phyloP scores from a whole-genome alignment of 2,797 vertebrate species.

The Epinephelus awoara region DNA sequence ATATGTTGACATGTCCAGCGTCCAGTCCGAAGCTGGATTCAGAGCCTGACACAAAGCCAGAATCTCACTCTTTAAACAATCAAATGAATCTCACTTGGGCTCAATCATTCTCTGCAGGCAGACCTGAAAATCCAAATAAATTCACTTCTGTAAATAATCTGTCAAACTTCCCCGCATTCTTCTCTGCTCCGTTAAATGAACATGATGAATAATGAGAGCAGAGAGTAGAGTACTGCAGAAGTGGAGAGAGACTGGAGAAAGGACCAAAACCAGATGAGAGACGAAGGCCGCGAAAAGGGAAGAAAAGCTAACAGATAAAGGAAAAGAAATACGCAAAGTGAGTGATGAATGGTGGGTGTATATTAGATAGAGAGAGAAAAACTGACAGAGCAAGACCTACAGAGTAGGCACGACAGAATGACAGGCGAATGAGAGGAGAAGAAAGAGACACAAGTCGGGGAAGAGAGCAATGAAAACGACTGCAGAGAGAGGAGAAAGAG shows the following conservation, averaged over 20 bases:
- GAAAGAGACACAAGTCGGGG: conserved; percentile 59
- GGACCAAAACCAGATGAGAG: conserved; percentile 17
- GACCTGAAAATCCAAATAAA: conserved; percentile 38
- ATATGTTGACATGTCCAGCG: neutral
- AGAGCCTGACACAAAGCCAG: conserved; percentile 6
- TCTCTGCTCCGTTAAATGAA: conserved; percentile 2
- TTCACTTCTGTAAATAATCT: conserved; percentile 39
- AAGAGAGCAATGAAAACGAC: conserved; percentile 53
- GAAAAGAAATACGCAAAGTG: conserved; percentile 19
- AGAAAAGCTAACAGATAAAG: conserved; percentile 34
- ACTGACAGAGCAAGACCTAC: conserved; percentile 33
- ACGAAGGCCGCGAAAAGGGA: conserved; percentile 5
- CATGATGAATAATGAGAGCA: conserved; percentile 4
- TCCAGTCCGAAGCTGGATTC: conserved; percentile 5
- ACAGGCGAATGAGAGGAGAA: conserved; percentile 43
- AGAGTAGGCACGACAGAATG: conserved; percentile 27
- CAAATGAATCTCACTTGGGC: neutral
- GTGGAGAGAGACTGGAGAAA: neutral
- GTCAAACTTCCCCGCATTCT: conserved; percentile 14
- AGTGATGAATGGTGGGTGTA: conserved; percentile 42
- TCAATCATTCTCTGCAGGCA: neutral
- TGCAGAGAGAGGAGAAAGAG: conserved; percentile 59
- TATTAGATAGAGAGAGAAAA: conserved; percentile 6
- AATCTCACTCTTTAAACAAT: conserved; percentile 27
- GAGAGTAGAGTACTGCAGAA: neutral